Base-by-base conservation (phyloP, 2,113 vertebrate genomes). In the Neodontobutis hainanensis region DNA sequence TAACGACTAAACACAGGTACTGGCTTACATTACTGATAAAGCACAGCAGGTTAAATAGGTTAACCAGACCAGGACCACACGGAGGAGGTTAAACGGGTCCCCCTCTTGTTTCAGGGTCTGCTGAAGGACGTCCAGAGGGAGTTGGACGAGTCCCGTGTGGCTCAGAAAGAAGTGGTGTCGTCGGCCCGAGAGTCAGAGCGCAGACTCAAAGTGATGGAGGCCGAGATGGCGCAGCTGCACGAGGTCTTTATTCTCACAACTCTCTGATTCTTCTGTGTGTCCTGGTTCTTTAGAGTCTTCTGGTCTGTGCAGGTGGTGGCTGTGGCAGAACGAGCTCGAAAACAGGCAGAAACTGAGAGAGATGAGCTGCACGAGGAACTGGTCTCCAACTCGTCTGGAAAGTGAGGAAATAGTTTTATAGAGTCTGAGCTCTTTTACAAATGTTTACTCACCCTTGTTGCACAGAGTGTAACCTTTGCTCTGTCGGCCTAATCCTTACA, bases 91-190 rank as follows among this genome's bases (percentile, higher is more conserved):
- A 27, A 27, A 27, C 3, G 19, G 19, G 19, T 40, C 5, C 4
- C 38, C 8, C 38, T 40, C 38, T 38, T 5, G 11, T 36, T 38
- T 3, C 87, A 98, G 96, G 94, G 90, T 66, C 97, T 98, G 91
- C 88, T 94, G 91, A 98, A 98, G 85, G 96, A 99, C 61, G 91
- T 95, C 86, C 95, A 98, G 69, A 92, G 95, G 79, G 97, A 98
- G 70, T 87, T 97, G 78, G 96, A 99, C 36, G 97, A 97, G 8
- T 93, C 95, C 6, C 91, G 94, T 0, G 85, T 90, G 4, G 91
- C 94, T 74, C 92, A 96, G 61, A 97, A 97, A 27, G 97, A 98
- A 81, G 92, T 94, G 78, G 91, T 95, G 48, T 80, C 92, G 75
- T 93, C 94, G 0, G 94, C 95, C 73, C 92, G 94, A 60, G 96